phyloP scores from a whole-genome alignment of 2,888 invertebrate genomes.

The Netelia virgata region DNA sequence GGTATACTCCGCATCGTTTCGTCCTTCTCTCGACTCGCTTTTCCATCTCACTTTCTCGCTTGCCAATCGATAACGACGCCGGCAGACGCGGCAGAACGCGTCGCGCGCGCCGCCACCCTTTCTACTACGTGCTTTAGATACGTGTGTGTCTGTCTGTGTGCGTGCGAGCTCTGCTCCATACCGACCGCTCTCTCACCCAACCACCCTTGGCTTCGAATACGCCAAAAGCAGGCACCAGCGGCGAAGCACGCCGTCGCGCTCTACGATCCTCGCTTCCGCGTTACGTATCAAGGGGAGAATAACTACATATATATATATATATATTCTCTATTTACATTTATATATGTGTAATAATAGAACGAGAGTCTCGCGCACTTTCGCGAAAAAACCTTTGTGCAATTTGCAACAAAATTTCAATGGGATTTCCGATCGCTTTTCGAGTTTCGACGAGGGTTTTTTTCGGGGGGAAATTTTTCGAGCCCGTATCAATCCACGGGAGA shows the following conservation, averaged over 20 bases:
- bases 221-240: constrained; percentile 52
- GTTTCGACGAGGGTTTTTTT: background rate
- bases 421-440: background rate
- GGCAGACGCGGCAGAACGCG: constrained; percentile 70
- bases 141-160: background rate
- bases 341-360: background rate
- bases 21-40: constrained; percentile 43
- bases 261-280: constrained; percentile 59
- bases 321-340: constrained; percentile 5
- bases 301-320: constrained; percentile 6
- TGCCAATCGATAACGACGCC: constrained; percentile 82
- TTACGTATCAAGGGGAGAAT: constrained; percentile 28
- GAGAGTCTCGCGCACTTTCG: constrained; percentile 15
- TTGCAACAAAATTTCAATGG: constrained; percentile 46
- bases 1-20: constrained; percentile 27
- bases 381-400: constrained; percentile 40
- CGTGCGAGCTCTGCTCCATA: constrained; percentile 15
- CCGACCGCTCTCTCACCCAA: constrained; percentile 16
- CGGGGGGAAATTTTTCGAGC: background rate
- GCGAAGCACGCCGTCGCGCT: constrained; percentile 46
- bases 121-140: background rate
- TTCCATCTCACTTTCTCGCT: constrained; percentile 61
- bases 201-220: constrained; percentile 34
- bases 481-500: background rate
- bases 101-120: constrained; percentile 68